Evolutionary conservation across 37 sponge, comb jelly and placozoan species (phyloP).

Genomic region (Eunapius fragilis): DNA sequence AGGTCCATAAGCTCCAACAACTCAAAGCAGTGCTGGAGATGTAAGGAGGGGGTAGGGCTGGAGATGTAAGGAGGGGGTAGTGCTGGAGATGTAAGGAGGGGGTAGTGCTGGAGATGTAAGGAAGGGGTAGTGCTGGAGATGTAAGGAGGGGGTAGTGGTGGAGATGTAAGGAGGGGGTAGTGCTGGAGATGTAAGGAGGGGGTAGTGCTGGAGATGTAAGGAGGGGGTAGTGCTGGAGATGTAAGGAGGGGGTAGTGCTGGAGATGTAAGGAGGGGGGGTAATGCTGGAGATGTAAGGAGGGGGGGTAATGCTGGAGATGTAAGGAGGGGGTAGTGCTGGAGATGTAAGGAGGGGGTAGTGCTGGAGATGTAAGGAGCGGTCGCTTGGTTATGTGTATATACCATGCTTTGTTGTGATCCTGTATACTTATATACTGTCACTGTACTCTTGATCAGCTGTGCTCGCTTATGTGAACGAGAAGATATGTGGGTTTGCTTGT

Average conservation of each 20-base stretch:
- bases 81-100: conserved; percentile 25
- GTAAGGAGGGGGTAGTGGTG: too few relatives aligned
- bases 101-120: not conserved
- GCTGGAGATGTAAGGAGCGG: not conserved
- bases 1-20: conserved; percentile 71
- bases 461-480: too few relatives aligned
- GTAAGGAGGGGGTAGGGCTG: not conserved
- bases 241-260: too few relatives aligned
- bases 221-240: too few relatives aligned
- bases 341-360: not conserved
- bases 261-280: not conserved
- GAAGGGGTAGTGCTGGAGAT: not conserved
- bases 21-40: conserved; percentile 73
- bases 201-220: too few relatives aligned
- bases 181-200: too few relatives aligned
- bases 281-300: conserved; percentile 90
- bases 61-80: conserved; percentile 6
- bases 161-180: too few relatives aligned
- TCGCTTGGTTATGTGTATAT: too few relatives aligned
- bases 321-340: not conserved
- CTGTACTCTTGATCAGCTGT: not conserved
- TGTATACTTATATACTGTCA: too few relatives aligned
- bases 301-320: not conserved
- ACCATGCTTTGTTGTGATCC: too few relatives aligned
- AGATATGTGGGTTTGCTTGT: too few relatives aligned